Conservation (phyloP, 2,888 invertebrate genomes). For the Zygothrica quintamaculata region DNA sequence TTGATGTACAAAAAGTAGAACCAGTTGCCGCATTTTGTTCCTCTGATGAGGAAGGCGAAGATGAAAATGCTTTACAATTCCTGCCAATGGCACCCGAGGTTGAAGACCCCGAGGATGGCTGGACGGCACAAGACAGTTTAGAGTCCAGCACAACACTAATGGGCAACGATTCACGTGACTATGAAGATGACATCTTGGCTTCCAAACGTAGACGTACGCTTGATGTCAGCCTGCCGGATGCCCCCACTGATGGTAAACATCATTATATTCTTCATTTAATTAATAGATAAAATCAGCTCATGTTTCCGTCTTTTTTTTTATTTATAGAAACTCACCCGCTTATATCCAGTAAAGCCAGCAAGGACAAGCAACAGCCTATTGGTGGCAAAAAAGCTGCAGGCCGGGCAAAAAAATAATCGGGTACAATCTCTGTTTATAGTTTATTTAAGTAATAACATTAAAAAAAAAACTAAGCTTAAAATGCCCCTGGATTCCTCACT, state of each 20-base stretch:
- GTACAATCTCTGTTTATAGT: constrained; percentile 17
- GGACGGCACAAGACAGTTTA: constrained; percentile 85
- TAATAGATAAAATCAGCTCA: neutral
- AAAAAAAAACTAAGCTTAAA: constrained; percentile 33
- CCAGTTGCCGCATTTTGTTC: constrained; percentile 98
- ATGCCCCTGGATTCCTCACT: constrained; percentile 77
- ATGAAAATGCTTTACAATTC: constrained; percentile 92
- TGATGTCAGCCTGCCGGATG: constrained; percentile 93
- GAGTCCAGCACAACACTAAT: constrained; percentile 68
- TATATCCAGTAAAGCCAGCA: constrained; percentile 88
- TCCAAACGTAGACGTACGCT: constrained; percentile 80
- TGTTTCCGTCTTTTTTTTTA: neutral
- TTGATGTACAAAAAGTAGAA: constrained; percentile 95
- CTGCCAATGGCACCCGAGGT: constrained; percentile 96
- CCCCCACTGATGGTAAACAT: constrained; percentile 85
- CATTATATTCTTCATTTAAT: no score
- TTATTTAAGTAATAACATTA: constrained; percentile 40
- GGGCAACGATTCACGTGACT: constrained; percentile 65
- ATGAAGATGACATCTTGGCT: constrained; percentile 79
- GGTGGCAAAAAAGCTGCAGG: constrained; percentile 89
- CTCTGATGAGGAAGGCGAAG: constrained; percentile 86
- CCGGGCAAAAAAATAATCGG: constrained; percentile 87
- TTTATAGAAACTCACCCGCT: constrained; percentile 91
- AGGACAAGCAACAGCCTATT: constrained; percentile 91
- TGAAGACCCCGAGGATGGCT: constrained; percentile 93